Evolutionary conservation across 1,140 invertebrate genomes (phyloP).

Genomic region (Sitobion miscanthi): DNA sequence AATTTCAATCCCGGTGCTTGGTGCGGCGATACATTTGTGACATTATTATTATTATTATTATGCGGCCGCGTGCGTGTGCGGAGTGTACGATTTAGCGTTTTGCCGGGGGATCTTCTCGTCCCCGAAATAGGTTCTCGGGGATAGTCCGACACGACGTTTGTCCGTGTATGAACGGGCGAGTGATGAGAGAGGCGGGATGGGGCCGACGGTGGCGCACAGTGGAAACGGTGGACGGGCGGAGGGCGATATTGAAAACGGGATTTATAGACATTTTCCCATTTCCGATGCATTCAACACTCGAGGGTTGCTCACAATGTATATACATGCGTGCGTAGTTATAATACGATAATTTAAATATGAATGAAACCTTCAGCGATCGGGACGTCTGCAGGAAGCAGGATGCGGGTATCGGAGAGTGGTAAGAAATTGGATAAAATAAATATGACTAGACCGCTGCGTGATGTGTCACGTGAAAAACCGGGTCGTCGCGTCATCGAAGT

Average conservation of each 20-base stretch:
- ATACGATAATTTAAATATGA: slow-evolving; percentile 42
- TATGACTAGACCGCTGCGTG: neutral
- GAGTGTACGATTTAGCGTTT: neutral
- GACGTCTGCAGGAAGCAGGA: neutral
- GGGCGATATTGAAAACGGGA: slow-evolving; percentile 24
- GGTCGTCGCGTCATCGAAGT: neutral
- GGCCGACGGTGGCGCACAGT: no score
- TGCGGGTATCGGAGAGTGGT: neutral
- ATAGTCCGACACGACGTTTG: slow-evolving; percentile 4
- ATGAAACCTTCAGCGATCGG: neutral
- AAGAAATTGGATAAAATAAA: neutral
- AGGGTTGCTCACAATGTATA: neutral
- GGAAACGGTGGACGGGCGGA: neutral
- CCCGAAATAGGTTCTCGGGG: neutral
- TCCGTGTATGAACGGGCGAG: neutral
- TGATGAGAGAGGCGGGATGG: neutral
- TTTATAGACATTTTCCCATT: slow-evolving; percentile 43
- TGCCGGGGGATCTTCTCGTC: neutral
- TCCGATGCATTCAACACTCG: slow-evolving; percentile 2
- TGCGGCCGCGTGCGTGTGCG: neutral
- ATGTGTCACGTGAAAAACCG: neutral
- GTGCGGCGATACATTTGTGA: neutral
- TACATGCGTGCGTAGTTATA: neutral
- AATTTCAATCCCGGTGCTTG: neutral
- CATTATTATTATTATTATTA: neutral